These are phyloP conservation scores for Scaptomyza caliginosa DNA, from an alignment of 2,888 invertebrate genomes.

Conservation along the genomic window DNA sequence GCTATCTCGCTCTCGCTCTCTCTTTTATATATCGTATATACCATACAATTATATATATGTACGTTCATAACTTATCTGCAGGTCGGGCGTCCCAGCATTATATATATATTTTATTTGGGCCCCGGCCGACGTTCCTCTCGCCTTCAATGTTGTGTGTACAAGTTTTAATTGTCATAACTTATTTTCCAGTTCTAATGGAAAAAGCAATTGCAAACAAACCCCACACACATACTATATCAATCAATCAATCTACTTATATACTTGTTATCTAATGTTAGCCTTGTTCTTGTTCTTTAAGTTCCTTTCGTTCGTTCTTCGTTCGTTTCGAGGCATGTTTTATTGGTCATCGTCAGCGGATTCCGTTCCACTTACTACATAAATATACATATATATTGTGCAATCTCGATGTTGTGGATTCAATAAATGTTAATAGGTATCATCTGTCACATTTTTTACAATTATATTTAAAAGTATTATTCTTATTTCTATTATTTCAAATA, in stretches of 20 bases:
- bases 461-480: not conserved
- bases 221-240: slow-evolving; percentile 34
- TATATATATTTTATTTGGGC: slow-evolving; percentile 40
- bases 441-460: slow-evolving; percentile 43
- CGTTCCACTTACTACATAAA: slow-evolving; percentile 36
- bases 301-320: slow-evolving; percentile 45
- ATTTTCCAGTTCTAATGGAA: slow-evolving; percentile 75
- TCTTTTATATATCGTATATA: slow-evolving; percentile 15
- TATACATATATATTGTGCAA: slow-evolving; percentile 64
- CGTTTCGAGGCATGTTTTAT: slow-evolving; percentile 77
- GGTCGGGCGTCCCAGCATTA: slow-evolving; percentile 42
- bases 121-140: slow-evolving; percentile 59
- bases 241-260: slow-evolving; percentile 22
- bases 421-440: slow-evolving; percentile 76
- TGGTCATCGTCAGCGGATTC: slow-evolving; percentile 60
- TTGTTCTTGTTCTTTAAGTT: slow-evolving; percentile 72
- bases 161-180: slow-evolving; percentile 67
- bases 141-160: slow-evolving; percentile 82
- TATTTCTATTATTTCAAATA: slow-evolving; percentile 6
- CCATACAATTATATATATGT: slow-evolving; percentile 19
- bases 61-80: slow-evolving; percentile 41
- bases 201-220: slow-evolving; percentile 66
- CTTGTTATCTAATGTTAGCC: slow-evolving; percentile 54
- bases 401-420: slow-evolving; percentile 82
- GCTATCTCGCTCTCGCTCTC: slow-evolving; percentile 38